phyloP scores from a whole-genome alignment of 2,113 vertebrate genomes.

The Poecilia latipinna region DNA sequence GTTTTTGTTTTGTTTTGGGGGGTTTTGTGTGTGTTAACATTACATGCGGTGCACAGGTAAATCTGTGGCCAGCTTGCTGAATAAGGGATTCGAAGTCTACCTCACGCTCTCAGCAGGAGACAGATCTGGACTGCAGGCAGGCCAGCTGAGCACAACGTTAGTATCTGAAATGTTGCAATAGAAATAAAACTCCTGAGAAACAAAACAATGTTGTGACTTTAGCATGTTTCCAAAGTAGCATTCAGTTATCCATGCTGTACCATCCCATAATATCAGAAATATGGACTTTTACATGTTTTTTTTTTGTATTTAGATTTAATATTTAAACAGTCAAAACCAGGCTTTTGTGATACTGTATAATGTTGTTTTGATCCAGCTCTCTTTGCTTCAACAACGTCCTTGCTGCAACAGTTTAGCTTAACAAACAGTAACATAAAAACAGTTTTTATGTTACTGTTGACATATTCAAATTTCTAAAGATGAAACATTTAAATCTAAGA shows the following conservation, averaged over 20 bases:
- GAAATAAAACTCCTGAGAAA: neutral
- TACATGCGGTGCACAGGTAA: neutral
- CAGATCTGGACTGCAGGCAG: neutral
- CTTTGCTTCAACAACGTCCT: too few relatives aligned
- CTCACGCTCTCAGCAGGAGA: neutral
- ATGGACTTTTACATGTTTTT: neutral
- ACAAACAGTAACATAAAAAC: too few relatives aligned
- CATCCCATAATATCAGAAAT: neutral
- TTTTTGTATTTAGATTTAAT: neutral
- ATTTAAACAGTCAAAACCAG: neutral
- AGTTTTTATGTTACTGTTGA: too few relatives aligned
- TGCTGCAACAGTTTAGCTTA: too few relatives aligned
- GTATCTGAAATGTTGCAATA: neutral
- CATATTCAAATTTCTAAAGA: too few relatives aligned
- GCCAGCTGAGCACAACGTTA: neutral
- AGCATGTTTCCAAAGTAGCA: neutral
- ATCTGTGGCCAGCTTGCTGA: neutral
- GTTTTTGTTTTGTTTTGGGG: neutral
- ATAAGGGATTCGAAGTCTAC: neutral
- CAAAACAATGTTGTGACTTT: neutral
- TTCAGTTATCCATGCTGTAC: neutral
- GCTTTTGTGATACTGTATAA: too few relatives aligned
- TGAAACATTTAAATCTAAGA: too few relatives aligned
- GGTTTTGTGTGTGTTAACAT: too few relatives aligned
- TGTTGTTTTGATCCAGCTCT: too few relatives aligned